Evolutionary conservation across 2,113 vertebrate genomes (phyloP).

Genomic region (Numenius arquata): DNA sequence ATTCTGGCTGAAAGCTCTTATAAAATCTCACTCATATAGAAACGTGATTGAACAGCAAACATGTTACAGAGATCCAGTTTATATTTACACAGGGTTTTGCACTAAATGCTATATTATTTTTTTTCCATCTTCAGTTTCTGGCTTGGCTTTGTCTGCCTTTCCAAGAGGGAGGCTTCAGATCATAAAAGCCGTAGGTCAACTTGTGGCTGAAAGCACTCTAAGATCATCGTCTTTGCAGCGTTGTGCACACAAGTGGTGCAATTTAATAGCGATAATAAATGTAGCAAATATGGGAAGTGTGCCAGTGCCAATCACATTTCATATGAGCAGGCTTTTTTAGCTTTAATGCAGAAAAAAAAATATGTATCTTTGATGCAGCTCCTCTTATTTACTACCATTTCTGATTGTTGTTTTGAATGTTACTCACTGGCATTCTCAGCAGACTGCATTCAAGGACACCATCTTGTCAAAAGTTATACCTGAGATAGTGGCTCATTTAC

Average conservation of each 20-base stretch:
- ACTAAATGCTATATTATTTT: neutral
- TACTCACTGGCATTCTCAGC: neutral
- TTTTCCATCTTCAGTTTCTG: neutral
- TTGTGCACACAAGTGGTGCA: neutral
- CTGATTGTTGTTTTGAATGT: neutral
- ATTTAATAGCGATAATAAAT: conserved; percentile 3
- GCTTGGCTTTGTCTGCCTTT: neutral
- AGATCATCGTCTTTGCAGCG: neutral
- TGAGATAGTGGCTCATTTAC: neutral
- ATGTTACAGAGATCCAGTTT: neutral
- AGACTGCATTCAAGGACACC: neutral
- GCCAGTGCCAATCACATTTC: neutral
- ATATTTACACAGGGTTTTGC: neutral
- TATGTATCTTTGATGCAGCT: neutral
- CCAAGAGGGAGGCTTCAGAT: neutral
- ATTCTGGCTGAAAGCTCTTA: neutral
- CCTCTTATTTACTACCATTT: neutral
- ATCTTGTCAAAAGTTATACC: neutral
- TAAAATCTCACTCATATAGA: neutral
- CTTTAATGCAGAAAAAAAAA: neutral
- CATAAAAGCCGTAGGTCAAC: neutral
- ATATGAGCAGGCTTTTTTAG: neutral
- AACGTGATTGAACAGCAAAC: neutral
- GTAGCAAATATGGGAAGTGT: neutral
- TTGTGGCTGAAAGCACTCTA: neutral